Evolutionary conservation across 35 echinoderm and acorn worm species (phyloP).

Genomic region (Apostichopus parvimensis): DNA sequence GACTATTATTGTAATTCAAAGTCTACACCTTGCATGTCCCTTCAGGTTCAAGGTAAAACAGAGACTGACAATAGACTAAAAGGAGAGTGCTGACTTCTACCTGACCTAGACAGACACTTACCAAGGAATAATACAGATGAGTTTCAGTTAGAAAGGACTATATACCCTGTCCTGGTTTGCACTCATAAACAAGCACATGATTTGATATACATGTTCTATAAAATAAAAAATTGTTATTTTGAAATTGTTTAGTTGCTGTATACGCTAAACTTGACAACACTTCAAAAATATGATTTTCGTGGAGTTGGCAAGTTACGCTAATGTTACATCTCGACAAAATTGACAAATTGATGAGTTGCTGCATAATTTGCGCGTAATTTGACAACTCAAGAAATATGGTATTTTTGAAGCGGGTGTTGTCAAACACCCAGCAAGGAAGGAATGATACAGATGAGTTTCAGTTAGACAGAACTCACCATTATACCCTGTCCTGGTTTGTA

Average conservation of each 20-base stretch:
- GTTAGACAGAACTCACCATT: slow-evolving; percentile 57
- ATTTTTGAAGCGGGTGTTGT: neutral
- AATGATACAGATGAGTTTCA: neutral
- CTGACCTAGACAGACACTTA: neutral
- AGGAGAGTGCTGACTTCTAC: neutral
- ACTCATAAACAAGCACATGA: slow-evolving; percentile 98
- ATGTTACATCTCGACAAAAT: too few species aligned
- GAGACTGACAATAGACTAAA: too few species aligned
- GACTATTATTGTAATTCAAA: too few species aligned
- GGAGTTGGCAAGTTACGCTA: too few species aligned
- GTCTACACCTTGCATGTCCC: too few species aligned
- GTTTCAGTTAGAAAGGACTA: neutral
- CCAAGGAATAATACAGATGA: neutral
- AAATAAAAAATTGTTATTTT: slow-evolving; percentile 49
- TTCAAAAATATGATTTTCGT: too few species aligned
- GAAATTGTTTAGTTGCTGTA: too few species aligned
- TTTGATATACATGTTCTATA: slow-evolving; percentile 79
- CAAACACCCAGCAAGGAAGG: neutral
- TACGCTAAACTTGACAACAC: too few species aligned
- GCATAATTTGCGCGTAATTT: neutral
- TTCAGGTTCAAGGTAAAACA: too few species aligned
- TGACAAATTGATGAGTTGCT: neutral
- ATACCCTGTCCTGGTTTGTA: slow-evolving; percentile 94
- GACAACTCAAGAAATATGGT: neutral
- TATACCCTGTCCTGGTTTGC: slow-evolving; percentile 86